Percentiles rank a stretch among this genome's conserved stretches.
phyloP scores from a whole-genome alignment of 2,113 vertebrate genomes.

The Microtus oregoni region DNA sequence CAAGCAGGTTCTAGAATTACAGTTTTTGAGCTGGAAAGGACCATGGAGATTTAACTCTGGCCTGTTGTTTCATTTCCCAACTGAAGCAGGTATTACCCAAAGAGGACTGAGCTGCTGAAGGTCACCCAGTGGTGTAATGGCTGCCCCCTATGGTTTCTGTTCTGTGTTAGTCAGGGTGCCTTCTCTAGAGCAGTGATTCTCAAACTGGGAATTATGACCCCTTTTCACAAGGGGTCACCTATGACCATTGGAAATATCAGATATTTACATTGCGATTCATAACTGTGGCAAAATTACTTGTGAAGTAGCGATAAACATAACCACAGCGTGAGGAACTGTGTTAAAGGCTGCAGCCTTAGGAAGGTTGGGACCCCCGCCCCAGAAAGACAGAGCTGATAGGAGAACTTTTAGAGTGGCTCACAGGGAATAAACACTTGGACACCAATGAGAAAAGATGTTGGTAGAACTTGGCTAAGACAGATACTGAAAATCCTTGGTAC shows the following conservation, averaged over 20 bases:
- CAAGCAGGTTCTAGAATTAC: slow-evolving; percentile 61
- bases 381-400: not conserved
- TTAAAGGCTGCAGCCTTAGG: not conserved
- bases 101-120: not conserved
- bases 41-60: not conserved
- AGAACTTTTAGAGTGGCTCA: not conserved
- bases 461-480: not conserved
- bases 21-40: slow-evolving; percentile 47
- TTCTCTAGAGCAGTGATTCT: not conserved
- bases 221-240: not conserved
- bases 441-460: not conserved
- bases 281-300: not conserved
- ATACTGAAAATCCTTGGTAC: not conserved
- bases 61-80: slow-evolving; percentile 6
- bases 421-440: not conserved
- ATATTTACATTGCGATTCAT: not conserved
- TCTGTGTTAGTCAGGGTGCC: not conserved
- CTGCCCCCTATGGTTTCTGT: not conserved
- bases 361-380: not conserved
- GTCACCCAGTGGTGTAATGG: not conserved
- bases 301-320: not conserved
- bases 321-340: not conserved
- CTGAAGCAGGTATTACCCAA: not conserved
- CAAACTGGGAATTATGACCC: not conserved
- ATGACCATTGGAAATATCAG: not conserved